Conservation (phyloP, 2,797 vertebrate species). For the Poecilia velifera region DNA sequence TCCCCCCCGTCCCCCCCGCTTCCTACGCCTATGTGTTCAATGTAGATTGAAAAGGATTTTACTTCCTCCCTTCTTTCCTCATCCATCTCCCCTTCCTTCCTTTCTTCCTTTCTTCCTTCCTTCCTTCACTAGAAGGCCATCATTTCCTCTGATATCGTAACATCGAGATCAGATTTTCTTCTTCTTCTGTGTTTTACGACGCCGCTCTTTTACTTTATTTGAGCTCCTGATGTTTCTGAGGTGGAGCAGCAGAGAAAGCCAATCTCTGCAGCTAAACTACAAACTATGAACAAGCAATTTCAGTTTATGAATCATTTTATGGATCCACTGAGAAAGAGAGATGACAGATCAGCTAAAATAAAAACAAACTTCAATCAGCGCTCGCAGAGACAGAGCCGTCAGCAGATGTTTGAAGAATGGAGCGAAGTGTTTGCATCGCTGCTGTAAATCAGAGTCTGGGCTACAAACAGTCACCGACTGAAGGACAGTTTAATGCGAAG, state of each 20-base stretch:
- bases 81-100: no score
- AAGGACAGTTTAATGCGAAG: constrained; percentile 75
- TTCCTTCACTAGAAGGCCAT: not conserved
- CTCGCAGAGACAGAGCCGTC: not conserved
- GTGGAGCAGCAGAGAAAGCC: not conserved
- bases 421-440: constrained; percentile 53
- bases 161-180: not conserved
- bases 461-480: constrained; percentile 70
- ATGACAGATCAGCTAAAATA: not conserved
- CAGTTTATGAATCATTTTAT: not conserved
- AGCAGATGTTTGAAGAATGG: constrained; percentile 69
- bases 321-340: not conserved
- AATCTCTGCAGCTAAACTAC: not conserved
- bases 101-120: no score
- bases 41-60: no score
- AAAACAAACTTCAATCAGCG: not conserved
- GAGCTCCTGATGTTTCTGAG: not conserved
- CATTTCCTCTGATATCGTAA: not conserved
- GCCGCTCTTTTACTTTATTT: not conserved
- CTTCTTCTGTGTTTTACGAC: not conserved
- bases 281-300: not conserved
- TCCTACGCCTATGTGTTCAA: no score
- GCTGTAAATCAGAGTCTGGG: constrained; percentile 75
- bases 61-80: no score
- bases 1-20: no score